These are phyloP conservation scores for Atrina japonica DNA, from an alignment of 2,888 invertebrate genomes.

Conservation along the genomic window DNA sequence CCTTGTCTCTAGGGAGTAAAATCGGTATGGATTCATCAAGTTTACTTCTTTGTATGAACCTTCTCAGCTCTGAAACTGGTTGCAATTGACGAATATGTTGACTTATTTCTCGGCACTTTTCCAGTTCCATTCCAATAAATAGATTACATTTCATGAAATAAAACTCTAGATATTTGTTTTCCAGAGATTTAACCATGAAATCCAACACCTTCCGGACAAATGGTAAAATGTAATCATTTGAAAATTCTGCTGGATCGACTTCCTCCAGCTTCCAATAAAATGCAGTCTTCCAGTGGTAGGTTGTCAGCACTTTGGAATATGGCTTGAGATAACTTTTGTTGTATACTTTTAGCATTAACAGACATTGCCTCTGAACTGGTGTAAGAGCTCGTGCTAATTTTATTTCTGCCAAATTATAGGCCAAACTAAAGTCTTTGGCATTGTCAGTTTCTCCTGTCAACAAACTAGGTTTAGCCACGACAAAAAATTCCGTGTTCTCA, in stretches of 20 bases:
- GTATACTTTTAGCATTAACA: slow-evolving; percentile 49
- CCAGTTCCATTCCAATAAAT: slow-evolving; percentile 18
- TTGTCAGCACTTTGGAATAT: slow-evolving; percentile 38
- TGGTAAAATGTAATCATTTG: slow-evolving; percentile 28
- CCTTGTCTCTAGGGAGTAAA: no score
- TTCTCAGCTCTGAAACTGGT: no score
- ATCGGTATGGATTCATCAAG: no score
- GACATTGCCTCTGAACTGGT: slow-evolving; percentile 42
- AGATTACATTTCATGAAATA: slow-evolving; percentile 38
- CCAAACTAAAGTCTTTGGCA: slow-evolving; percentile 52
- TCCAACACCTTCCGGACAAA: slow-evolving; percentile 13
- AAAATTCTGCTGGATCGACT: not conserved
- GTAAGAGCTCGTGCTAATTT: slow-evolving; percentile 45
- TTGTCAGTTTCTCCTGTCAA: slow-evolving; percentile 23
- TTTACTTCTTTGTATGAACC: no score
- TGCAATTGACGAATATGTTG: no score
- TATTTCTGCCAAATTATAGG: slow-evolving; percentile 52
- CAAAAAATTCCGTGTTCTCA: slow-evolving; percentile 43
- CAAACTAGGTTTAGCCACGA: slow-evolving; percentile 53
- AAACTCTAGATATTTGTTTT: slow-evolving; percentile 10
- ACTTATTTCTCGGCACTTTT: not conserved
- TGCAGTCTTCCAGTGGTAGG: slow-evolving; percentile 53
- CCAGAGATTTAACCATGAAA: slow-evolving; percentile 27
- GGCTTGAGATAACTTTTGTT: slow-evolving; percentile 41
- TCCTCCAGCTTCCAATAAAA: slow-evolving; percentile 47